Evolutionary conservation across 2,113 vertebrate species (phyloP), one percentile per base, ranked within the genome.

Genomic region (Eurypyga helias): DNA sequence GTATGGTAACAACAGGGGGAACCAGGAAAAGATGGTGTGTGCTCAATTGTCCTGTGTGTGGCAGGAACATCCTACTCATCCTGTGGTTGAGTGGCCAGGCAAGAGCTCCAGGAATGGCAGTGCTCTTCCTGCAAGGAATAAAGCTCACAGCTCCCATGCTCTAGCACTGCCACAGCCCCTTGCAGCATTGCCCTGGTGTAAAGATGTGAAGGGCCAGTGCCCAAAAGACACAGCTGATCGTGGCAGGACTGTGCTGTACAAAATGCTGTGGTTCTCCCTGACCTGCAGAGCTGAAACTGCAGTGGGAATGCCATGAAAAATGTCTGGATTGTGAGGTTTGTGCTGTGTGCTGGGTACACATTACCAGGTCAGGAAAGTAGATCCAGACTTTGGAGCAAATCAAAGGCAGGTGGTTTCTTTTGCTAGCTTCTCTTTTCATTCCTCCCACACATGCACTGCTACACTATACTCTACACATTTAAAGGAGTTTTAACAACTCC

Each of bases 81-180:
- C 34, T 29, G 29, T 2, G 1, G 15, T 5, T 55, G 38, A 33
- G 45, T 1, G 13, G 26, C 18, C 66, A 80, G 28, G 13, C 43
- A n/a, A 66, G 36, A 83, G 13, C 41, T 58, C 21, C 2, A 3
- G 61, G 29, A 75, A 79, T 38, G 31, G 24, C 51, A 78, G 28
- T 0, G 2, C 15, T 77, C 60, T 57, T 43, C 28, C 38, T 36
- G 13, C 5, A 4, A 54, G 58, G 25, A 66, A 58, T 16, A 79
- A 55, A 80, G 45, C 31, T 31, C 26, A 13, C 0, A 2, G n/a
- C 17, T 43, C 19, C 33, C 6, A 2, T 3, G 9, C 1, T 2
- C 13, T 17, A 49, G 46, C 25, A 8, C 48, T n/a, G 57, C 23
- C 87, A n/a, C 49, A 54, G 62, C 16, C 46, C 43, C 46, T 60